Base-by-base conservation (phyloP, 2,888 invertebrate genomes). In the Dryobotodes eremita region DNA sequence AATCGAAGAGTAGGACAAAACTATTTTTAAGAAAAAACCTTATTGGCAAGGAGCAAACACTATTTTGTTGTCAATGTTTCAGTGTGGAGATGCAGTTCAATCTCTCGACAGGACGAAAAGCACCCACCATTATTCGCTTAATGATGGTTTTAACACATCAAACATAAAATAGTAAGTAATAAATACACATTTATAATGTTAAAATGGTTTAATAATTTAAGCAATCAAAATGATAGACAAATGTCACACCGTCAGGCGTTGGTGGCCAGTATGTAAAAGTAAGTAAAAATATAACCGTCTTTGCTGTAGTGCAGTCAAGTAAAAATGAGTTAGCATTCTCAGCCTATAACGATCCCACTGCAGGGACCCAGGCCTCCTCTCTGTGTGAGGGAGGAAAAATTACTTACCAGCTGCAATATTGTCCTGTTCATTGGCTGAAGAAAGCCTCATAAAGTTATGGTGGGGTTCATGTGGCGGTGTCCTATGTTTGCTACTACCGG, bases 351-450 rank as follows among this genome's bases (percentile, higher is more conserved):
- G 31, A 2, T 36, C 31, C 31, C 3, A 36, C 31, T 36, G 31
- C 31, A 2, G 8, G 8, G n/a, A n/a, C n/a, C n/a, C n/a, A n/a
- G n/a, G 20, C 55, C 8, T 23, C 2, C 55, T 8, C 55, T 23
- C 55, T 23, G 55, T 10, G 57, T 11, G 4, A 53, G 20, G 8
- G 26, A 26, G 2, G 26, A 15, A 65, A 50, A 50, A 46, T 31
- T 0, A 13, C 87, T 31, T 82, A 96, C 96, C 96, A 31, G 96
- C 94, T 17, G 96, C 96, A 26, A 97, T 88, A 85, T 94, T 95
- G 64, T 97, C 96, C 85, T 95, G 96, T 73, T 96, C 96, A 78
- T 95, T 96, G 36, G 96, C 95, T 0, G 96, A 95, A 11, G 94
- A 91, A 2, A 96, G 94, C 70, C 96, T 89, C 95, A 95, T 92